Conservation (phyloP, 2,797 vertebrate species). For the Notoglanidium macrostoma region DNA sequence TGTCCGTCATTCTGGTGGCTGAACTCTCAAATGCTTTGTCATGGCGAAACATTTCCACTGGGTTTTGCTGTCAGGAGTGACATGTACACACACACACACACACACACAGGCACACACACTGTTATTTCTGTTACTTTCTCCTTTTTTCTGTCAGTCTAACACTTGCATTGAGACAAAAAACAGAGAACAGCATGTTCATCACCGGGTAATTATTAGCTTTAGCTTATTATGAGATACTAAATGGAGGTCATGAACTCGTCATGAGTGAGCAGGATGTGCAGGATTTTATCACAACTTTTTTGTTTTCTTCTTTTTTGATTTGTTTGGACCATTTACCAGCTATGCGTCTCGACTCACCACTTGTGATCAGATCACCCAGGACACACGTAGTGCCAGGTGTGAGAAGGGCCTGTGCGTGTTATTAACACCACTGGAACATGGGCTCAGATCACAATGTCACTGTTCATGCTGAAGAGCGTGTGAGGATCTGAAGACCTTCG, state of each 20-base stretch:
- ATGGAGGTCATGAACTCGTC: too few species aligned
- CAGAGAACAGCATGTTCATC: not conserved
- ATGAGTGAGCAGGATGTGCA: too few species aligned
- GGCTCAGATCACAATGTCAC: not conserved
- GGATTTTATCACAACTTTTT: too few species aligned
- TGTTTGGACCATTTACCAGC: too few species aligned
- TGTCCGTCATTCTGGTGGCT: slow-evolving; percentile 10
- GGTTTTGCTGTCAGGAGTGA: slow-evolving; percentile 65
- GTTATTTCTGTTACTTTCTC: not conserved
- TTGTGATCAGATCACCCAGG: not conserved
- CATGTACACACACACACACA: not conserved
- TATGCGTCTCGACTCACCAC: too few species aligned
- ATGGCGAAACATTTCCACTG: slow-evolving; percentile 58
- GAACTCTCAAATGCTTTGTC: slow-evolving; percentile 48
- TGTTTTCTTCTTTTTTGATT: too few species aligned
- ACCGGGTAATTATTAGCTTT: not conserved
- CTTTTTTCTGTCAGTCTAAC: not conserved
- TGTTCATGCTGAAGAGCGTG: not conserved
- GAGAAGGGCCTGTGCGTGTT: not conserved
- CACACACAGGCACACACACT: not conserved
- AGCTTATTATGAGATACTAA: too few species aligned
- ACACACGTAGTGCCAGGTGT: not conserved
- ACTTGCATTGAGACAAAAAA: not conserved
- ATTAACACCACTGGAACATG: not conserved
- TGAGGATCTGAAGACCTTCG: not conserved